A percentile compares a stretch with the other conserved stretches of the same genome.
Conservation (phyloP, 1,140 invertebrate genomes). For the Sesamia nonagrioides region DNA sequence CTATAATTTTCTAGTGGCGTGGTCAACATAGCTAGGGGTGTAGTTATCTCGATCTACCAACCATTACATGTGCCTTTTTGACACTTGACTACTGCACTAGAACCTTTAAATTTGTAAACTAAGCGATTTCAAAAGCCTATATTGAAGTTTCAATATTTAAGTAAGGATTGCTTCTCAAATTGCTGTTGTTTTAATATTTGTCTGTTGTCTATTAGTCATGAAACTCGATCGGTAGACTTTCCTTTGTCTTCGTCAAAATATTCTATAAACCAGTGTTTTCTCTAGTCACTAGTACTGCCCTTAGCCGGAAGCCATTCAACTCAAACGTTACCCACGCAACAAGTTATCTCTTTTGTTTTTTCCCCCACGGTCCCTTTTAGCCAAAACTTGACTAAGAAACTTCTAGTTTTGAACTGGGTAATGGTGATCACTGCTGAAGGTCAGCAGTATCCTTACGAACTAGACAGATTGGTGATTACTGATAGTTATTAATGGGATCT, state of each 20-base stretch:
- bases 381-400: not conserved
- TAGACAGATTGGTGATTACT: too few species aligned
- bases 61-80: conserved; percentile 67
- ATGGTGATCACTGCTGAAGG: too few species aligned
- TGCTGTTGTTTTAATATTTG: not conserved
- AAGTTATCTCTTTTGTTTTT: not conserved
- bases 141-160: not conserved
- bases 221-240: not conserved
- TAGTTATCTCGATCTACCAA: conserved; percentile 55
- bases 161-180: not conserved
- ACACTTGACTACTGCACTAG: conserved; percentile 69
- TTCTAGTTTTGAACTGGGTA: too few species aligned
- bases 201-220: not conserved
- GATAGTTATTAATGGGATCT: too few species aligned
- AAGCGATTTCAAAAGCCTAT: conserved; percentile 27
- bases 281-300: not conserved
- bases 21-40: conserved; percentile 54
- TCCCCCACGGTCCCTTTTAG: not conserved
- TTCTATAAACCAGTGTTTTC: not conserved
- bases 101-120: conserved; percentile 47
- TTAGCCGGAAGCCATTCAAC: not conserved
- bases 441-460: too few species aligned
- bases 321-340: not conserved
- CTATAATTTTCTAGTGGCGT: not conserved
- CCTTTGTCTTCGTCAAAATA: not conserved